Evolutionary conservation across 2,113 vertebrate genomes (phyloP).

Genomic region (Etia nguti): DNA sequence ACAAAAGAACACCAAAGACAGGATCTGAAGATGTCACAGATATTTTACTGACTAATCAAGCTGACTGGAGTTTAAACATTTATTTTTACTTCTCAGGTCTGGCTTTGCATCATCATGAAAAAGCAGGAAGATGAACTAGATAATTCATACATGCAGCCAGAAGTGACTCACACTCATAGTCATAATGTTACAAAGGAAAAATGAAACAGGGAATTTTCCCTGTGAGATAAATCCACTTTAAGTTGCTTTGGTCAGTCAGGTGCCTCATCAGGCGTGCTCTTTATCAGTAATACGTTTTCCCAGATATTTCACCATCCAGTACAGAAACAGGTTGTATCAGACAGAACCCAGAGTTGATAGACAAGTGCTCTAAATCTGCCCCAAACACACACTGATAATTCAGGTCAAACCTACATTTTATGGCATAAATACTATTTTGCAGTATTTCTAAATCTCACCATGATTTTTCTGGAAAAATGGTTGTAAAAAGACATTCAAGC

Average conservation of each 20-base stretch:
- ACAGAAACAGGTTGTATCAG: neutral
- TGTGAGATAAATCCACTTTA: neutral
- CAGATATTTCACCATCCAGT: neutral
- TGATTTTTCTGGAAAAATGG: neutral
- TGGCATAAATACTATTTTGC: neutral
- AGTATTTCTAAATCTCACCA: neutral
- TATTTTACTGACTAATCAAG: neutral
- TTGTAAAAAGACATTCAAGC: neutral
- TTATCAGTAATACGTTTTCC: neutral
- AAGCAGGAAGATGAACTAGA: neutral
- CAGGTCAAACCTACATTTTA: neutral
- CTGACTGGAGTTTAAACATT: neutral
- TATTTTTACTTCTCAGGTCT: neutral
- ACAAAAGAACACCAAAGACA: neutral
- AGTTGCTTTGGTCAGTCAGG: neutral
- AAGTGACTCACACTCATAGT: conserved; percentile 23
- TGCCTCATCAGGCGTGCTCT: neutral
- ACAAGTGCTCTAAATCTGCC: neutral
- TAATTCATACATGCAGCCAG: neutral
- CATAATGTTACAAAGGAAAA: neutral
- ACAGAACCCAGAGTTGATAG: neutral
- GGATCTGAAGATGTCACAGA: neutral
- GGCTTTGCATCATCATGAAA: neutral
- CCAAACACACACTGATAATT: neutral
- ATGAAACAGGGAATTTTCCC: neutral